These are phyloP conservation scores for Tupiocoris notatus DNA, from an alignment of 2,888 invertebrate species.

Conservation along the genomic window DNA sequence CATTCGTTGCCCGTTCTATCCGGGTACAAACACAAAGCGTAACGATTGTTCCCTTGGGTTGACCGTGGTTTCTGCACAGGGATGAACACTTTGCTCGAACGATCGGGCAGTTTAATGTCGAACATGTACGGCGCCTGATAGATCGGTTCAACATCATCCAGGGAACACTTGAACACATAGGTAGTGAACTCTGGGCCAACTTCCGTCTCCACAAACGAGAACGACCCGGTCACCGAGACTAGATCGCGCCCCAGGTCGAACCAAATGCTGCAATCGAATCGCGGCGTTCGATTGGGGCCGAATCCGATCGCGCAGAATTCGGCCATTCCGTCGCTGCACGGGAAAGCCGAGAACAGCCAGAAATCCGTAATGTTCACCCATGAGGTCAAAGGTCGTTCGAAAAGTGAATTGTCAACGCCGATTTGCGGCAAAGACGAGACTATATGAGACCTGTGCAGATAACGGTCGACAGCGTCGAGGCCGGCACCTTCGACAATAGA, in stretches of 20 bases:
- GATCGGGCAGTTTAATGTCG: constrained; percentile 4
- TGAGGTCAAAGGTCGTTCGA: not conserved
- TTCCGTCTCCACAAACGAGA: not conserved
- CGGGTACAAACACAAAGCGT: constrained; percentile 20
- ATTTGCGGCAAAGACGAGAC: not conserved
- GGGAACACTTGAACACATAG: constrained; percentile 24
- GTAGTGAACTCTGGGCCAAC: not conserved
- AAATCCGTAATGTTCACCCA: constrained; percentile 12
- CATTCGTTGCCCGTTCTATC: constrained; percentile 14
- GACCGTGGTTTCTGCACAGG: not conserved
- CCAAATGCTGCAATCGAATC: constrained; percentile 13
- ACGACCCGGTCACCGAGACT: constrained; percentile 20
- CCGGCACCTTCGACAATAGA: constrained; percentile 28
- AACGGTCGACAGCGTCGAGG: constrained; percentile 24
- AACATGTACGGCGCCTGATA: constrained; percentile 18
- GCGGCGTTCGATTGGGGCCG: constrained; percentile 4
- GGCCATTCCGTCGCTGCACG: not conserved
- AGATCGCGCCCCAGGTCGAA: constrained; percentile 26
- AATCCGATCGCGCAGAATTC: constrained; percentile 29
- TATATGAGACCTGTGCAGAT: not conserved
- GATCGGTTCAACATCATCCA: constrained; percentile 6
- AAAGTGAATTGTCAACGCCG: not conserved
- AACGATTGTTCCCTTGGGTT: not conserved
- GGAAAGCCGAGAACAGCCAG: constrained; percentile 22
- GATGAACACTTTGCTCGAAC: not conserved